phyloP scores from a whole-genome alignment of 53 echinoderm and acorn worm genomes.

The Patiria pectinifera region DNA sequence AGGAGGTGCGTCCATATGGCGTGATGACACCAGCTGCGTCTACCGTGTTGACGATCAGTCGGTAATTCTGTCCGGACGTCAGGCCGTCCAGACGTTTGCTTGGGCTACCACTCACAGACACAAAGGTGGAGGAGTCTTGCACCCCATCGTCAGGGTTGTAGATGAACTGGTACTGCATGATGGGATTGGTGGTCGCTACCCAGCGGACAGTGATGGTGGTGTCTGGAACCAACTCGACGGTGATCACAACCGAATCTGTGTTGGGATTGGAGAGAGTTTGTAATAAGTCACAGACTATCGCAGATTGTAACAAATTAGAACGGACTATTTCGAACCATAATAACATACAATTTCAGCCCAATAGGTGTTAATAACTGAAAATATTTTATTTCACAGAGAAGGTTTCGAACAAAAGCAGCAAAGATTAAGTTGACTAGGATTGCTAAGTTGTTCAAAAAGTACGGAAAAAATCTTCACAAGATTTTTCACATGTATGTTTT shows the following conservation, averaged over 20 bases:
- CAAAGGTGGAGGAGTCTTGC: conserved; percentile 4
- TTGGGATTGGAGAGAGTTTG: background rate
- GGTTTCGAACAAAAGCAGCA: too few species aligned
- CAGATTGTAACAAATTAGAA: background rate
- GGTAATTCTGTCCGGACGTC: conserved; percentile 66
- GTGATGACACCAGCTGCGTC: conserved; percentile 1
- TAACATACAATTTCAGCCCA: background rate
- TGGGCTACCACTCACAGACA: background rate
- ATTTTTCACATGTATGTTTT: too few species aligned
- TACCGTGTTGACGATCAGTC: conserved; percentile 42
- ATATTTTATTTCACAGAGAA: too few species aligned
- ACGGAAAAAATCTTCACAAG: too few species aligned
- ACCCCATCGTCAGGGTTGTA: conserved; percentile 25
- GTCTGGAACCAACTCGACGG: background rate
- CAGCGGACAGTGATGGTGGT: conserved; percentile 41
- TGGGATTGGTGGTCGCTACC: conserved; percentile 12
- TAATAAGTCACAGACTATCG: background rate
- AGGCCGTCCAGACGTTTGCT: conserved; percentile 41
- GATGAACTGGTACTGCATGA: conserved; percentile 63
- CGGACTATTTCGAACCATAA: background rate
- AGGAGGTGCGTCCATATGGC: conserved; percentile 37
- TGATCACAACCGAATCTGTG: conserved; percentile 50
- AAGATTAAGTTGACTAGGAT: too few species aligned
- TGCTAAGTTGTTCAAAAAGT: too few species aligned
- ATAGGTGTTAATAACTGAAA: background rate